Conservation (phyloP, 2,113 vertebrate species). For the Baryphthengus martii region DNA sequence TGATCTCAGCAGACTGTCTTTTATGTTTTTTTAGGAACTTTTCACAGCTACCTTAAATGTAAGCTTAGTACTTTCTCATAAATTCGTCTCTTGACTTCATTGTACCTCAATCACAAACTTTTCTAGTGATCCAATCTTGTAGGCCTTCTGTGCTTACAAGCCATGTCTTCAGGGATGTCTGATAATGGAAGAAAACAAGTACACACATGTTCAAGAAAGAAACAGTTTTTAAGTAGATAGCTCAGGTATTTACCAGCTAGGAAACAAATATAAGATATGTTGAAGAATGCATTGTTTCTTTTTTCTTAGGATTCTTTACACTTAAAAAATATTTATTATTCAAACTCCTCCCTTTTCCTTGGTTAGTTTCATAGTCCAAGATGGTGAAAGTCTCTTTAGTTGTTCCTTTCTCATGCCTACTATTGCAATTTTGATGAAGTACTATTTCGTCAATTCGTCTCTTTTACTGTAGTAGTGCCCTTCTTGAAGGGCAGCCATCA, state of each 20-base stretch:
- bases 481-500: not conserved
- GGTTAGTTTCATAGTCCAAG: not conserved
- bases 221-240: not conserved
- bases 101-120: not conserved
- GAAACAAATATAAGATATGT: not conserved
- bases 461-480: not conserved
- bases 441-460: not conserved
- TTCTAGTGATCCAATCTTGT: not conserved
- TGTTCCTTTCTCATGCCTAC: not conserved
- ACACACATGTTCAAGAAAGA: not conserved
- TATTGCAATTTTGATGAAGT: not conserved
- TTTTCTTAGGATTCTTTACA: not conserved
- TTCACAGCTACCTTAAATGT: not conserved
- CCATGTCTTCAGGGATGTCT: not conserved
- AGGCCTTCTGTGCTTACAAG: not conserved
- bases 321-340: not conserved
- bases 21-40: not conserved
- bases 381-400: not conserved
- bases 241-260: not conserved
- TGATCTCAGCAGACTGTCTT: not conserved
- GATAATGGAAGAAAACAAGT: not conserved
- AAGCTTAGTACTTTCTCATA: not conserved
- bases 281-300: not conserved
- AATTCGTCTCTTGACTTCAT: not conserved
- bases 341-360: not conserved